These are phyloP conservation scores for Onychostoma macrolepis DNA, from an alignment of 2,113 vertebrate species.

Conservation along the genomic window DNA sequence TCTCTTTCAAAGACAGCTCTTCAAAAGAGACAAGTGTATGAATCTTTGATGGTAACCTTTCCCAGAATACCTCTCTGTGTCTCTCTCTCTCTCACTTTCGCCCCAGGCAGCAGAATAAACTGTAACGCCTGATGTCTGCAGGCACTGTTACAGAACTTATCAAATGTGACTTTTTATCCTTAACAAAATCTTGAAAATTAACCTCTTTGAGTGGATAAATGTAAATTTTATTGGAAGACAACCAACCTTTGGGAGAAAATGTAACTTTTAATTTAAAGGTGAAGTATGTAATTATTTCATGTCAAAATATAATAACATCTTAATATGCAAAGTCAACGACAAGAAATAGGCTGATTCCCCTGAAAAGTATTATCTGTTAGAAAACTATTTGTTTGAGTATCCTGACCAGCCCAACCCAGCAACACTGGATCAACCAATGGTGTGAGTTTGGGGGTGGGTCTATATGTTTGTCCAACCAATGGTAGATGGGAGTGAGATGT, in stretches of 20 bases:
- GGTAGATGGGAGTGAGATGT: background rate
- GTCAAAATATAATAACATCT: background rate
- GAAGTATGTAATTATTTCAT: background rate
- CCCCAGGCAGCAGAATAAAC: background rate
- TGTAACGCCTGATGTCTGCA: background rate
- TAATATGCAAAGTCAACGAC: background rate
- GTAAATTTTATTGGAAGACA: background rate
- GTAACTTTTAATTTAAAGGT: background rate
- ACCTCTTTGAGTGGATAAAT: background rate
- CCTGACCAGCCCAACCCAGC: background rate
- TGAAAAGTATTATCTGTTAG: background rate
- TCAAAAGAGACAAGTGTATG: conserved; percentile 55
- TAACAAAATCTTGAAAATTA: background rate
- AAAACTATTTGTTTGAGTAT: background rate
- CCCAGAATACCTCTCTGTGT: conserved; percentile 43
- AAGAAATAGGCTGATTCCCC: background rate
- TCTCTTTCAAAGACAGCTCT: conserved; percentile 50
- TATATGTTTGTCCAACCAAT: background rate
- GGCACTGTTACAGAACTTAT: background rate
- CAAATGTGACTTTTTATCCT: conserved; percentile 19
- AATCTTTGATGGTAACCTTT: conserved; percentile 62
- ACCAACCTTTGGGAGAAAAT: background rate
- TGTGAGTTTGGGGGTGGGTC: background rate
- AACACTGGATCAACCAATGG: background rate
- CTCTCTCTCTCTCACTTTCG: conserved; percentile 23